Conservation (phyloP, 2,113 vertebrate genomes). For the Mormyrus iriodes region DNA sequence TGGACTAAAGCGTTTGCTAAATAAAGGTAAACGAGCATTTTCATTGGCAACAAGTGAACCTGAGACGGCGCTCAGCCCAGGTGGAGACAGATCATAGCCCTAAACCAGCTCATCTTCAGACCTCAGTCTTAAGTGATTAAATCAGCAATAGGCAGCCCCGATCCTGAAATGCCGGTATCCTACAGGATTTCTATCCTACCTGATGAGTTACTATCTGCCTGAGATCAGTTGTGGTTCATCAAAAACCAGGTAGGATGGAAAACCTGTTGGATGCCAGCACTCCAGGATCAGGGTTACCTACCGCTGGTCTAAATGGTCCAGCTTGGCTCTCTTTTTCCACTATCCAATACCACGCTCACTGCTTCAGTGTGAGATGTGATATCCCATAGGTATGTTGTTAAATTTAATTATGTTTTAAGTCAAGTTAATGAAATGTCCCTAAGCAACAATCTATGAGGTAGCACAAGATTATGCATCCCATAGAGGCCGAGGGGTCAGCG, state of each 20-base stretch:
- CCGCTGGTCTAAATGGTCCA: neutral
- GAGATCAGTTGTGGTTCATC: neutral
- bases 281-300: neutral
- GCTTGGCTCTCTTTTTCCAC: neutral
- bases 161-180: neutral
- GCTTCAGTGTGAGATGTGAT: neutral
- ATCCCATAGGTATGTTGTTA: neutral
- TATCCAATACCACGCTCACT: neutral
- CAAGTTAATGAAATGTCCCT: neutral
- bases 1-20: neutral
- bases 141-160: neutral
- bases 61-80: neutral
- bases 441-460: neutral
- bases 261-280: neutral
- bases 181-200: neutral
- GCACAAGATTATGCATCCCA: neutral
- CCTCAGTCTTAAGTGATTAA: neutral
- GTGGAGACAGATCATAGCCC: neutral
- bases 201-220: neutral
- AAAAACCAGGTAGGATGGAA: neutral
- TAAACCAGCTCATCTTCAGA: neutral
- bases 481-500: neutral
- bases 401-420: neutral
- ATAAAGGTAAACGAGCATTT: neutral
- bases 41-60: too few species aligned